Percentiles rank a stretch among this genome's conserved stretches.
Conservation (phyloP, 2,888 invertebrate species). For the Nomada fabriciana region DNA sequence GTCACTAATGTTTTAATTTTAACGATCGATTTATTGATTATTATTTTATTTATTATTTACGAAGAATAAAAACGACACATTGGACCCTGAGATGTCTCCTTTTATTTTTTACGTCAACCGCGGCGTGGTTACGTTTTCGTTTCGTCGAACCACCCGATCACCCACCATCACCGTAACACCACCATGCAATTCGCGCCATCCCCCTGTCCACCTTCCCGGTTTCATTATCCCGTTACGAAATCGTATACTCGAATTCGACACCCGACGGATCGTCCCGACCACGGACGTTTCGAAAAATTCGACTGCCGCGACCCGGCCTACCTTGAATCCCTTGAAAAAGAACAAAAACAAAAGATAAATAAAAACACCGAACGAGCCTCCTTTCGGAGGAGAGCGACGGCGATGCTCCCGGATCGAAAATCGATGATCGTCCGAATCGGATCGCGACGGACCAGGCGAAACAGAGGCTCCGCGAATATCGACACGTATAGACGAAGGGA, state of each 20-base stretch:
- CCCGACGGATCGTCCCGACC: constrained; percentile 25
- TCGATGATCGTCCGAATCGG: constrained; percentile 31
- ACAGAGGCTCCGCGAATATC: background rate
- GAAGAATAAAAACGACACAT: constrained; percentile 77
- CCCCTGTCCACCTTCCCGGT: constrained; percentile 13
- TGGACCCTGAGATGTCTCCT: constrained; percentile 65
- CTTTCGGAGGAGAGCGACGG: constrained; percentile 1
- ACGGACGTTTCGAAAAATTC: constrained; percentile 55
- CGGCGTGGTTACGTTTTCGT: constrained; percentile 24
- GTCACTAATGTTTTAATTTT: constrained; percentile 83
- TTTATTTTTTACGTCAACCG: background rate
- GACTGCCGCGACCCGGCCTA: constrained; percentile 72
- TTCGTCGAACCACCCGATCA: background rate
- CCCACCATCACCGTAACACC: background rate
- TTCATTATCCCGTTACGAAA: background rate
- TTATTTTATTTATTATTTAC: constrained; percentile 83
- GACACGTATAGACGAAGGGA: background rate
- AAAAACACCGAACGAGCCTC: constrained; percentile 28
- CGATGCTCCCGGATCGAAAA: constrained; percentile 9
- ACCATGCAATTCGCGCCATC: constrained; percentile 24
- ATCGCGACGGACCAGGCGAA: background rate
- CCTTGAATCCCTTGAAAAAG: constrained; percentile 46
- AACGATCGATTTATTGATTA: constrained; percentile 81
- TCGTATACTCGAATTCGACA: constrained; percentile 25
- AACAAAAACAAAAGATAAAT: background rate